These are phyloP conservation scores for Gasterosteus nipponicus DNA, from an alignment of 2,113 vertebrate species.

Conservation along the genomic window DNA sequence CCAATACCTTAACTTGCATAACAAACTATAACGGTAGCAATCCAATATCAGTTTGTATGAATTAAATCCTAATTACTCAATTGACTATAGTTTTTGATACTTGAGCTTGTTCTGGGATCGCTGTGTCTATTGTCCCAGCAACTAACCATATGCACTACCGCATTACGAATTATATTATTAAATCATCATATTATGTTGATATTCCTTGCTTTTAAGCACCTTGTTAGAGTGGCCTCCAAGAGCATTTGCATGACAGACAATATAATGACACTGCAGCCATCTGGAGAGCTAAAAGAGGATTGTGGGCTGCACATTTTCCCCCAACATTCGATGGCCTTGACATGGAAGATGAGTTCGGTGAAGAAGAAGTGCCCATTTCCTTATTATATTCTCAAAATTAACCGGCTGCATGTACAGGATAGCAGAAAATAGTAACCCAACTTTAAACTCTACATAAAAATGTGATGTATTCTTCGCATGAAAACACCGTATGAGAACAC, in stretches of 20 bases:
- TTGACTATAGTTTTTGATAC: not conserved
- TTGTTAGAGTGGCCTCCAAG: not conserved
- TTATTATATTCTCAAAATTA: not conserved
- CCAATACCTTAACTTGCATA: too few relatives aligned
- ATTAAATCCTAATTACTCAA: not conserved
- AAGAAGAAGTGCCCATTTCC: conserved; percentile 13
- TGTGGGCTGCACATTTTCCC: conserved; percentile 5
- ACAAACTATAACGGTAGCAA: too few relatives aligned
- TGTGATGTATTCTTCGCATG: not conserved
- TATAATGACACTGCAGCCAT: conserved; percentile 27
- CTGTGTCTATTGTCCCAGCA: not conserved
- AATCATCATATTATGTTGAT: conserved; percentile 1
- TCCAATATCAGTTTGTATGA: too few relatives aligned
- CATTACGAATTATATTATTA: not conserved
- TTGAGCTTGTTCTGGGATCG: not conserved
- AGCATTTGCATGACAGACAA: conserved; percentile 21
- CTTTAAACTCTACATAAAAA: not conserved
- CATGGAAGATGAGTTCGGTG: conserved; percentile 11
- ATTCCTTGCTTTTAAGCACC: not conserved
- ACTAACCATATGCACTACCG: not conserved
- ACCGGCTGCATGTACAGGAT: not conserved
- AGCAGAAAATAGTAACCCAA: not conserved
- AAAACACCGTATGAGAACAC: not conserved
- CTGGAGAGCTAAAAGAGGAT: conserved; percentile 21
- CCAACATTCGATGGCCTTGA: conserved; percentile 20